Conservation (phyloP, 2,797 vertebrate genomes). For the Lutra lutra region DNA sequence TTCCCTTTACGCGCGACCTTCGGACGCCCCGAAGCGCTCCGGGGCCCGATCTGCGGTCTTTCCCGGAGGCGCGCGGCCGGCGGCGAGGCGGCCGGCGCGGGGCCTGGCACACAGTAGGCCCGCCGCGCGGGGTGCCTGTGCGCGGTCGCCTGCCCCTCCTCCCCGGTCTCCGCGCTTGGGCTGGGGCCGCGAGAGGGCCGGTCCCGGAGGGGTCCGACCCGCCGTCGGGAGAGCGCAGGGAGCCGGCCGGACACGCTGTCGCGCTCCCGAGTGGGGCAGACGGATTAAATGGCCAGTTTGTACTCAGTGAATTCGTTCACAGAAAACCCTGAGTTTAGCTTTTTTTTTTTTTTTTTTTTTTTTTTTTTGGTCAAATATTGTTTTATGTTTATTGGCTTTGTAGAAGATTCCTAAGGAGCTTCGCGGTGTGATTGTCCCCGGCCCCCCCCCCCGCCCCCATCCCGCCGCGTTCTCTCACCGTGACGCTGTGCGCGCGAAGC, state of each 20-base stretch:
- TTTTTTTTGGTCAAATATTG: not conserved
- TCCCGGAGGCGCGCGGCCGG: too few species aligned
- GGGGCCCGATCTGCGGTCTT: not conserved
- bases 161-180: too few species aligned
- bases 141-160: too few species aligned
- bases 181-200: too few species aligned
- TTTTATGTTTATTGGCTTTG: constrained; percentile 4
- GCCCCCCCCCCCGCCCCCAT: too few species aligned
- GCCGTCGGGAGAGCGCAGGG: not conserved
- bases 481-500: too few species aligned
- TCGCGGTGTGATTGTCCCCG: not conserved
- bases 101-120: too few species aligned
- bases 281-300: not conserved
- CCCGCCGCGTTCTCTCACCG: too few species aligned
- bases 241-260: not conserved
- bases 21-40: not conserved
- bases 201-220: not conserved
- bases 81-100: too few species aligned
- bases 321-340: not conserved
- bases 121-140: too few species aligned
- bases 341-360: not conserved
- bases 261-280: not conserved
- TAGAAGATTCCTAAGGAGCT: not conserved
- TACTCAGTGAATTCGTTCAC: not conserved
- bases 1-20: not conserved